phyloP scores from a whole-genome alignment of 2,888 invertebrate species.

The Eupithecia tripunctaria region DNA sequence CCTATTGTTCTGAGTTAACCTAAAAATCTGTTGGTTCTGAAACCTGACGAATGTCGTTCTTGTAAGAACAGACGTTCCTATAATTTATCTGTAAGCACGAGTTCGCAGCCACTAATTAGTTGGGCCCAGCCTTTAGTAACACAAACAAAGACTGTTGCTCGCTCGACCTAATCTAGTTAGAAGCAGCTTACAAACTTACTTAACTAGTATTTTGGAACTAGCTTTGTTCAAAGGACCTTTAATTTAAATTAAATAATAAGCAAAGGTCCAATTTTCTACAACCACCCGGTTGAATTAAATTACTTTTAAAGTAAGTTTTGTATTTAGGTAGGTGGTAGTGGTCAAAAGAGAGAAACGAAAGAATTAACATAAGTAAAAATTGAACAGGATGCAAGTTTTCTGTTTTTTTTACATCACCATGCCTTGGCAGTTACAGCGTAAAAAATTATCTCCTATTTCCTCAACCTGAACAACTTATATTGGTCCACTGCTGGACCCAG shows the following conservation, averaged over 20 bases:
- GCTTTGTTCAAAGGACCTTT: background rate
- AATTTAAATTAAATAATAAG: background rate
- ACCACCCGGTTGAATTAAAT: background rate
- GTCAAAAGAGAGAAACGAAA: too few species aligned
- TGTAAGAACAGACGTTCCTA: background rate
- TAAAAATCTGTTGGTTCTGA: background rate
- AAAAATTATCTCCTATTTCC: too few species aligned
- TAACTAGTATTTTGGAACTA: background rate
- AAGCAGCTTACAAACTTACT: background rate
- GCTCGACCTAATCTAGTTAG: constrained; percentile 3
- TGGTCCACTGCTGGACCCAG: too few species aligned
- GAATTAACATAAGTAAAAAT: too few species aligned
- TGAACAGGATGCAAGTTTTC: too few species aligned
- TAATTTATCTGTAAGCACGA: constrained; percentile 7
- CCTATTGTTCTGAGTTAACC: background rate
- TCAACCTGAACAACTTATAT: too few species aligned
- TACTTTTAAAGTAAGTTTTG: background rate
- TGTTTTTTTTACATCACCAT: too few species aligned
- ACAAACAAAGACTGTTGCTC: background rate
- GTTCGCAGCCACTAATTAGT: background rate
- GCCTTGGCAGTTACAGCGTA: too few species aligned
- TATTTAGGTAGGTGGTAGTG: background rate
- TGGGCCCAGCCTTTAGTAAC: background rate
- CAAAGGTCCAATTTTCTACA: background rate
- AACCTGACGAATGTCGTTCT: background rate